phyloP scores from a whole-genome alignment of 2,888 invertebrate species.

The Temnothorax ravouxi region DNA sequence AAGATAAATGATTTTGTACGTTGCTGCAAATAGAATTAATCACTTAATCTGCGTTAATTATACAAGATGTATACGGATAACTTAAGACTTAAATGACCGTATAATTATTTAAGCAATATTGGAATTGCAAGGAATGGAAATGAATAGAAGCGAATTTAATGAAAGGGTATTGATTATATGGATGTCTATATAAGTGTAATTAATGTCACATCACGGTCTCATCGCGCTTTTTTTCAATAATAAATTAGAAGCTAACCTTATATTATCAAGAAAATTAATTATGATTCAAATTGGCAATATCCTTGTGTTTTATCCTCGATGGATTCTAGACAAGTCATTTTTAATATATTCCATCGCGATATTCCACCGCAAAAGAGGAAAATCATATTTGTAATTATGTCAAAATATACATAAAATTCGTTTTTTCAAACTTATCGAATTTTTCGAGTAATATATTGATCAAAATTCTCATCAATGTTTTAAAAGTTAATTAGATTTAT shows the following conservation, averaged over 20 bases:
- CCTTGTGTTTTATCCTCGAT: neutral
- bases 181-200: conserved; percentile 11
- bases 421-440: conserved; percentile 1
- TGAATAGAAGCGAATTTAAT: neutral
- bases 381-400: neutral
- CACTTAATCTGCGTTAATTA: neutral
- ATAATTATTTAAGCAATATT: conserved; percentile 22
- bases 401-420: neutral
- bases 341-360: neutral
- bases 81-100: neutral
- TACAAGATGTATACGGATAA: neutral
- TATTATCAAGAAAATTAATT: neutral
- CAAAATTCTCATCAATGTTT: neutral
- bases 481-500: neutral
- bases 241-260: conserved; percentile 10
- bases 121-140: neutral
- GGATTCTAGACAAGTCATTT: neutral
- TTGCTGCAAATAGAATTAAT: neutral
- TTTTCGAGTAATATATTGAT: neutral
- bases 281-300: neutral
- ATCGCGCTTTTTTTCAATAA: neutral
- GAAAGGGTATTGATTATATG: neutral
- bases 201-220: neutral
- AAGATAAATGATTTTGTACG: conserved; percentile 3
- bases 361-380: neutral